Evolutionary conservation across 2,113 vertebrate genomes (phyloP).

Genomic region (Morone chrysops): DNA sequence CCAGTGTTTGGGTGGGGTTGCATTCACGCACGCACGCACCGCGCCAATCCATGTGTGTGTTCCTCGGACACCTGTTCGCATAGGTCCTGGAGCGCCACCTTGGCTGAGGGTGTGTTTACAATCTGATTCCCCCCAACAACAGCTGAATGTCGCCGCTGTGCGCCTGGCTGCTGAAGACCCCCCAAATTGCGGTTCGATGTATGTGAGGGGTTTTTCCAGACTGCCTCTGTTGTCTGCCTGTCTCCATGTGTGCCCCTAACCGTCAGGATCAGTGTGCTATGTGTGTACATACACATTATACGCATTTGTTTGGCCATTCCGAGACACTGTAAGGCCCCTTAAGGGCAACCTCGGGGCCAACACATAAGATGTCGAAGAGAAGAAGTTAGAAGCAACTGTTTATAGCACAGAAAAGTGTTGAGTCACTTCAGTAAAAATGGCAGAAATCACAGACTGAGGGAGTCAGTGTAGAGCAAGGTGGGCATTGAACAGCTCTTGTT

Average conservation of each 20-base stretch:
- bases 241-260: conserved; percentile 3
- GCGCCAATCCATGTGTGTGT: conserved; percentile 64
- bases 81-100: conserved; percentile 63
- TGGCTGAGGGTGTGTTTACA: conserved; percentile 75
- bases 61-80: conserved; percentile 72
- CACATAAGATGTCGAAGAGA: conserved; percentile 39
- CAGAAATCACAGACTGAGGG: conserved; percentile 18
- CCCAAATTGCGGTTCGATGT: conserved; percentile 50
- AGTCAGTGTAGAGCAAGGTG: conserved; percentile 2
- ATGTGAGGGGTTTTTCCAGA: conserved; percentile 21
- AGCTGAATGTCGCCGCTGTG: conserved; percentile 69
- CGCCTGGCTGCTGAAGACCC: conserved; percentile 54
- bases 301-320: conserved; percentile 50
- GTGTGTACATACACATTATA: conserved; percentile 25
- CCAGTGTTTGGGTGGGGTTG: conserved; percentile 51
- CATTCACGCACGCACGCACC: conserved; percentile 3
- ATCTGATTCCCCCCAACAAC: conserved; percentile 56
- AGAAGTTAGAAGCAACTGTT: background rate
- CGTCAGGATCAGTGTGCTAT: conserved; percentile 16
- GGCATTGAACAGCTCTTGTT: background rate
- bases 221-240: conserved; percentile 1
- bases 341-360: conserved; percentile 39
- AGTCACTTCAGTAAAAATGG: conserved; percentile 39
- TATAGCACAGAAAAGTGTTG: conserved; percentile 24
- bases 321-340: background rate